A percentile compares a stretch with the other conserved stretches of the same genome.
Conservation (phyloP, 2,888 invertebrate genomes). For the Acleris sparsana region DNA sequence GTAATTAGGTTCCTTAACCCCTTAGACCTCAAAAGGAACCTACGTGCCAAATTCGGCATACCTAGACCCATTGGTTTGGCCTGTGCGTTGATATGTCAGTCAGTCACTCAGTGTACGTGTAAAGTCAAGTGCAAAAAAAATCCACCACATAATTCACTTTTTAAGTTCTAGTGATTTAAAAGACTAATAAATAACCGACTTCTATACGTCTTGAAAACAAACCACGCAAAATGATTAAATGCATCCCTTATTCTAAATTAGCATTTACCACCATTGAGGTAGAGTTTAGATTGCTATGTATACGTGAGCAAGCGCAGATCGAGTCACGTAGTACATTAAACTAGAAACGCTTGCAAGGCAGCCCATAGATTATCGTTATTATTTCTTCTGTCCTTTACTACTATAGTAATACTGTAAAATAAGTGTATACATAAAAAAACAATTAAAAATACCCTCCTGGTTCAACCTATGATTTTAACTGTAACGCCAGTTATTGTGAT, state of each 20-base stretch:
- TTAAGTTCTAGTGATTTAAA: neutral
- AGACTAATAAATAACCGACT: slow-evolving; percentile 1
- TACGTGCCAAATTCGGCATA: too few relatives aligned
- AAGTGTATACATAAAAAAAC: too few relatives aligned
- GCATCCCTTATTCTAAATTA: neutral
- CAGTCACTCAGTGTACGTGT: too few relatives aligned
- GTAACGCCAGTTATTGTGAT: too few relatives aligned
- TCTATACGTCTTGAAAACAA: slow-evolving; percentile 2
- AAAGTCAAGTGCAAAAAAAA: too few relatives aligned
- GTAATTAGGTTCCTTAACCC: too few relatives aligned
- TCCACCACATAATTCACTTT: neutral
- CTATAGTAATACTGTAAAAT: neutral
- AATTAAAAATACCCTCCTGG: too few relatives aligned
- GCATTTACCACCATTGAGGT: neutral
- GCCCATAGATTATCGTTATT: slow-evolving; percentile 10
- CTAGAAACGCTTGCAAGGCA: slow-evolving; percentile 35
- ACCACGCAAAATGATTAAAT: neutral
- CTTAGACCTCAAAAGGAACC: too few relatives aligned
- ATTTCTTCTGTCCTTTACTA: neutral
- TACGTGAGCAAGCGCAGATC: slow-evolving; percentile 13
- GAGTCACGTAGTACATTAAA: slow-evolving; percentile 45
- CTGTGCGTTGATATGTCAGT: too few relatives aligned
- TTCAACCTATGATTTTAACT: too few relatives aligned
- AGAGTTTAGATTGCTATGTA: slow-evolving; percentile 18
- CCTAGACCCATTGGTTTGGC: too few relatives aligned